These are phyloP conservation scores for Gasterosteus aculeatus DNA, from an alignment of 2,113 vertebrate genomes.

Conservation along the genomic window DNA sequence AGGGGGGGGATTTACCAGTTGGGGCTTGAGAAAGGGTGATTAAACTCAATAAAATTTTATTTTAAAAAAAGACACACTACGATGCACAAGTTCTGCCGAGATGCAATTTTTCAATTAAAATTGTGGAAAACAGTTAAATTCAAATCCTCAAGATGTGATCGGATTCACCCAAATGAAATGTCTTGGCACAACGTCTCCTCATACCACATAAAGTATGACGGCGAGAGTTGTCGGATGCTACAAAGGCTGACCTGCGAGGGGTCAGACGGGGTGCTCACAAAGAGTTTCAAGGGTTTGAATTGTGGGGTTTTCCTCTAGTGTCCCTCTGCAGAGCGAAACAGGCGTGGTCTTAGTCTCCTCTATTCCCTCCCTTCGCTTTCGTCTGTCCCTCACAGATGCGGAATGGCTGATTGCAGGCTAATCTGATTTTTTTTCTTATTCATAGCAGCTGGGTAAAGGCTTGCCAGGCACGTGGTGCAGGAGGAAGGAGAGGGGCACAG, in stretches of 20 bases:
- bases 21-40: not conserved
- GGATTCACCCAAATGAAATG: not conserved
- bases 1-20: slow-evolving; percentile 2
- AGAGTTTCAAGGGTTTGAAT: slow-evolving; percentile 11
- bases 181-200: not conserved
- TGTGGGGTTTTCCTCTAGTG: slow-evolving; percentile 16
- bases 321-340: not conserved
- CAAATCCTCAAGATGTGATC: not conserved
- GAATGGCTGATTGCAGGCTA: slow-evolving; percentile 47
- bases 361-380: not conserved
- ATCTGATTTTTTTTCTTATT: slow-evolving; percentile 57
- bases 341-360: slow-evolving; percentile 17
- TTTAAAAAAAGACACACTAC: not conserved
- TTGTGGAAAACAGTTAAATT: not conserved
- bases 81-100: too few relatives aligned
- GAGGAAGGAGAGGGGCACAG: slow-evolving; percentile 22
- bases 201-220: too few relatives aligned
- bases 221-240: slow-evolving; percentile 1
- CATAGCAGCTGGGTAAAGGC: slow-evolving; percentile 37
- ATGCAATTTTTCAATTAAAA: not conserved
- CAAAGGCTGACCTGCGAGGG: slow-evolving; percentile 41
- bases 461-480: slow-evolving; percentile 22
- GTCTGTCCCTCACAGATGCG: slow-evolving; percentile 8
- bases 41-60: not conserved
- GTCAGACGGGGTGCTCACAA: slow-evolving; percentile 16